Evolutionary conservation across 2,113 vertebrate genomes (phyloP), one percentile per base, ranked within the genome.

Genomic region (Machaerirhynchus nigripectus): DNA sequence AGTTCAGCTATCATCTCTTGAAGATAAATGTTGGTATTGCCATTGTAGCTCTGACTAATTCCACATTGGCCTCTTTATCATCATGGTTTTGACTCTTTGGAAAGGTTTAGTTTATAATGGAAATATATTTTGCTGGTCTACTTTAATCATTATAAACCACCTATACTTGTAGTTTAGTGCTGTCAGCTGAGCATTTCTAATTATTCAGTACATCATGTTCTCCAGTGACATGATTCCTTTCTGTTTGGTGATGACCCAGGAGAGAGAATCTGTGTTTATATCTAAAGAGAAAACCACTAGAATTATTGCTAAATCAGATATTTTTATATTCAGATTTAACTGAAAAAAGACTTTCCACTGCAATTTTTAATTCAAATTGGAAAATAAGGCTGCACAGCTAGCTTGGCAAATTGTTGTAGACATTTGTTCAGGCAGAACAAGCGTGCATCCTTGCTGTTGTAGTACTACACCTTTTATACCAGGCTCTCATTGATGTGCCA

Each of bases 11-110:
- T 95, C 90, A 80, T 90, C 84, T 95, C 93, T 69, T 73, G 80
- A 91, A 94, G 94, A 95, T 95, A 91, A 94, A 93, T 93, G 88
- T 91, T 75, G 83, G 90, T 95, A 76, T 74, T 93, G 95, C 89
- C 49, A 53, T 95, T 90, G 88, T 35, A 93, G 88, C 87, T 95
- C 84, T 87, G 77, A 88, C 53, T 92, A 91, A 88, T 84, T 82
- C 57, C 75, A 80, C 82, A 74, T 80, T 19, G 37, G 80, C 77
- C 93, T 89, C 89, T 89, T 84, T 84, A 78, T 78, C 14, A 20
- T 78, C 64, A 3, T 77, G 87, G 90, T 74, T 96, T 96, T 61
- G 46, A 92, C 69, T 82, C 39, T 90, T 91, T 44, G 78, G 84
- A 94, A 95, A 83, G 27, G 33, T 84, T 89, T 95, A 24, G 61